Evolutionary conservation across 2,888 invertebrate species (phyloP).

Genomic region (Melieria picta): DNA sequence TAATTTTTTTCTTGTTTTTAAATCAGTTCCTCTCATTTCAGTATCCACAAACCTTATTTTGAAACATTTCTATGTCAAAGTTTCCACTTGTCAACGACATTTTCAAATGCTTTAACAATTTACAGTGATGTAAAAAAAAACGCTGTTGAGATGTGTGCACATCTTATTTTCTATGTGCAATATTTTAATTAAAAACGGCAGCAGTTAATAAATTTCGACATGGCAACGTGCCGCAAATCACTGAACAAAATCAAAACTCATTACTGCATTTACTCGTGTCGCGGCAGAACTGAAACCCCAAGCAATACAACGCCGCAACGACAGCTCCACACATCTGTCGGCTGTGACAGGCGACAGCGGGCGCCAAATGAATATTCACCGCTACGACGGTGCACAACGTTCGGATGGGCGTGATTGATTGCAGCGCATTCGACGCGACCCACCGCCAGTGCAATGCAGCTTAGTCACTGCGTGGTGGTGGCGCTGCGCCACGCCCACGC

Average conservation of each 20-base stretch:
- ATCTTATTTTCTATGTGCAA: too few species aligned
- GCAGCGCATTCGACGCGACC: not conserved
- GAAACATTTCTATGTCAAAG: too few species aligned
- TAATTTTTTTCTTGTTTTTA: too few species aligned
- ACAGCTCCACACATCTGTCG: not conserved
- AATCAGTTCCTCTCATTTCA: too few species aligned
- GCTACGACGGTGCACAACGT: not conserved
- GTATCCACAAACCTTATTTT: too few species aligned
- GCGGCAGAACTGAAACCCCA: not conserved
- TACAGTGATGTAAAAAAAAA: too few species aligned
- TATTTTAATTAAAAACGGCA: too few species aligned
- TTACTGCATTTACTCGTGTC: not conserved
- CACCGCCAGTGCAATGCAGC: not conserved
- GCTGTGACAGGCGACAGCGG: not conserved
- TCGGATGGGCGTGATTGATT: slow-evolving; percentile 1
- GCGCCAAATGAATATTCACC: slow-evolving; percentile 14
- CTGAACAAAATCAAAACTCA: not conserved
- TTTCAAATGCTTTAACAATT: too few species aligned
- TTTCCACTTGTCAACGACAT: too few species aligned
- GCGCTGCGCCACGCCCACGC: not conserved
- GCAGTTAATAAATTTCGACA: not conserved
- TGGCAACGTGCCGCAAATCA: not conserved
- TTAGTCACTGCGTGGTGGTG: not conserved
- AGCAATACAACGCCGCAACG: not conserved
- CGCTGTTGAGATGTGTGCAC: too few species aligned